Base-by-base conservation (phyloP, 2,113 vertebrate genomes). In the Athene cunicularia region DNA sequence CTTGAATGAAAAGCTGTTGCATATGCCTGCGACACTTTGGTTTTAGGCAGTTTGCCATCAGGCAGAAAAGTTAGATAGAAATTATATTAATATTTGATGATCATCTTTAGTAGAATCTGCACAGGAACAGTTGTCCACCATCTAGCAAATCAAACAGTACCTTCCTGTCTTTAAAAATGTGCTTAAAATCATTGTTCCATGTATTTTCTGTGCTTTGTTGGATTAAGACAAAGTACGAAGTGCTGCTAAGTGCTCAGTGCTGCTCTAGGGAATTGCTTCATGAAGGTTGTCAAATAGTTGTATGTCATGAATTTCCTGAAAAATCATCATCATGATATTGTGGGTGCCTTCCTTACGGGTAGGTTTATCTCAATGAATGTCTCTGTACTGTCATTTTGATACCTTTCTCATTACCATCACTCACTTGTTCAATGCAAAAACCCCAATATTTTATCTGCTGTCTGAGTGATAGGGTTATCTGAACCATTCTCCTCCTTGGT, bases 281-380 rank as follows among this genome's bases (percentile, higher is more conserved):
- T 67, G 67, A 93, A 49, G 27, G 39, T 76, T 95, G 83, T 92
- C 88, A 90, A 72, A 88, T 71, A 71, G n/a, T 67, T 92, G 52
- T 23, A 28, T 81, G 91, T 77, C 88, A 84, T 64, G 86, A 64
- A 56, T 56, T 56, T 77, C 70, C 27, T 82, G 81, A 97, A 77
- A 91, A 96, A 90, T 91, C 80, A 14, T 83, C 79, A 43, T 64
- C 21, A 18, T 41, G 26, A 37, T 91, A 82, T 86, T 92, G 80
- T 93, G 93, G 76, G 68, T 90, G 60, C 91, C 80, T 93, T 91
- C 60, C 68, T 95, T 79, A 60, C 24, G 83, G 86, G 68, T 37
- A 87, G 64, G 60, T 97, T 97, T 97, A 96, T 97, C 90, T 94
- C 88, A 89, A 15, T 95, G 80, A 96, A 87, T 79, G 88, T 89